phyloP scores from a whole-genome alignment of 2,888 invertebrate species.

The Zeuzera pyrina region DNA sequence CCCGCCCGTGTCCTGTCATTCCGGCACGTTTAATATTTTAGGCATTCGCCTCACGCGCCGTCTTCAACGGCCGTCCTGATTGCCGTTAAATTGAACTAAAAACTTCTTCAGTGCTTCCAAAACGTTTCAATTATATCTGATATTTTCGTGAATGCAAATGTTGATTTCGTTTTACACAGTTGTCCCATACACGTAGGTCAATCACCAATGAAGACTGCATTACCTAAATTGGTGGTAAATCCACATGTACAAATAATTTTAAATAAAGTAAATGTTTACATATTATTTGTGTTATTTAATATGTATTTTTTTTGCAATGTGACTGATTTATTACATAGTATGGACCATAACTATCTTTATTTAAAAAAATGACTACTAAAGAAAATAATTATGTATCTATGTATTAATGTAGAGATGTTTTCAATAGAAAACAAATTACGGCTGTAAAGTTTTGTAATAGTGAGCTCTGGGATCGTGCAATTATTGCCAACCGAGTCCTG shows the following conservation, averaged over 20 bases:
- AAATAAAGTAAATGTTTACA: too few relatives aligned
- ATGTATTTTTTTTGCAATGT: too few relatives aligned
- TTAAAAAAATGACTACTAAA: too few relatives aligned
- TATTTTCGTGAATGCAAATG: constrained; percentile 34
- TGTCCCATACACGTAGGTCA: too few relatives aligned
- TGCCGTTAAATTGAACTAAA: constrained; percentile 74
- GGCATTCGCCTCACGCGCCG: constrained; percentile 64
- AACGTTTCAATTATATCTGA: constrained; percentile 62
- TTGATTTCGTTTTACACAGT: background rate
- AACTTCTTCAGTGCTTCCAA: constrained; percentile 68
- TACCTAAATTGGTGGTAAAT: too few relatives aligned
- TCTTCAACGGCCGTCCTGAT: constrained; percentile 71
- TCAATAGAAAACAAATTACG: constrained; percentile 58
- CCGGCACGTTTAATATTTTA: constrained; percentile 66
- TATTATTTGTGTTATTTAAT: too few relatives aligned
- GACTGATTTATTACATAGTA: too few relatives aligned
- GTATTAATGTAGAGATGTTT: constrained; percentile 62
- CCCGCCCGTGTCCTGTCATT: constrained; percentile 43
- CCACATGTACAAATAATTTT: too few relatives aligned
- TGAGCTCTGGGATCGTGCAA: constrained; percentile 53
- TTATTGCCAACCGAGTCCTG: constrained; percentile 61
- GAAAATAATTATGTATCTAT: too few relatives aligned
- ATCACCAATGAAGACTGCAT: too few relatives aligned
- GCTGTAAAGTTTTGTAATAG: constrained; percentile 60
- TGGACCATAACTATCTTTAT: too few relatives aligned